Conservation (phyloP, 2,113 vertebrate species). For the Tiliqua scincoides region DNA sequence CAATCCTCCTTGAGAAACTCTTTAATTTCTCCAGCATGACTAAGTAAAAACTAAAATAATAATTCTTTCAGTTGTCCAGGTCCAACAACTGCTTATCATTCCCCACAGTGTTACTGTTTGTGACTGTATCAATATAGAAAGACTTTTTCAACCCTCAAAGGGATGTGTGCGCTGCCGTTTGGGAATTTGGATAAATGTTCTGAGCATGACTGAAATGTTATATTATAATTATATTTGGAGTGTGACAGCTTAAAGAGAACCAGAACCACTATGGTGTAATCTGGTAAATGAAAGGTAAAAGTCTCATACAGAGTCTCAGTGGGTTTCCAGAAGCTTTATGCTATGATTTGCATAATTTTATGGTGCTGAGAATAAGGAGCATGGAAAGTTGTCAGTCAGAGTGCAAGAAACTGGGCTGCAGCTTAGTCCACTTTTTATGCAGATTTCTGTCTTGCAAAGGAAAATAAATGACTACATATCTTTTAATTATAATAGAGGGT, state of each 20-base stretch:
- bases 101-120: constrained; percentile 15
- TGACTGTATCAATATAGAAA: constrained; percentile 26
- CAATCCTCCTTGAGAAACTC: background rate
- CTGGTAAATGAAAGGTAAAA: constrained; percentile 19
- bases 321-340: constrained; percentile 15
- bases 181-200: constrained; percentile 27
- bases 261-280: background rate
- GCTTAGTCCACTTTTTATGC: background rate
- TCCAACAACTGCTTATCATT: constrained; percentile 15
- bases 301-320: background rate
- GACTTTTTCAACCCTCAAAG: background rate
- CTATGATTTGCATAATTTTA: constrained; percentile 6
- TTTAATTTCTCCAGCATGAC: constrained; percentile 9
- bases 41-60: constrained; percentile 26
- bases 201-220: constrained; percentile 35
- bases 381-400: background rate
- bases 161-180: background rate
- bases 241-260: background rate
- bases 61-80: constrained; percentile 15
- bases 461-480: constrained; percentile 9
- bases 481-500: background rate
- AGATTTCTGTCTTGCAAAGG: background rate
- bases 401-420: background rate
- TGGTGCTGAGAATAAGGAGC: background rate
- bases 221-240: constrained; percentile 37